Evolutionary conservation across 2,888 invertebrate species (phyloP), one percentile per base, ranked within the genome.

Genomic region (Phaonia tiefii): DNA sequence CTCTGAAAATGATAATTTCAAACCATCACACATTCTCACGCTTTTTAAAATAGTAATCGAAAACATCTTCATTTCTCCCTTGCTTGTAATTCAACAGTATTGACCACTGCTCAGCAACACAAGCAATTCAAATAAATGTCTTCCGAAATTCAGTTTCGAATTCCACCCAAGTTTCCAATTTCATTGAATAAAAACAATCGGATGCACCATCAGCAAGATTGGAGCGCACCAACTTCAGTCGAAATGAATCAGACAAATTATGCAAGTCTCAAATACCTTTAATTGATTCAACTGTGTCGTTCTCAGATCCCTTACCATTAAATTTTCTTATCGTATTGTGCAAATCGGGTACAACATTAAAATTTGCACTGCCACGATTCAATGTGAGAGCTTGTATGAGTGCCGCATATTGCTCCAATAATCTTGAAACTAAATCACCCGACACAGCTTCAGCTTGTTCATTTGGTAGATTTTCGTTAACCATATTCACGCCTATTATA

Each of bases 71-170:
- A 44, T 46, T 58, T 71, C 22, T 44, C 15, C 15, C 17, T 25
- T 72, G 72, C 13, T 37, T 58, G n/a, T 58, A 71, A 39, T 71
- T 71, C n/a, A 58, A 71, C 5, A 71, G 26, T 44, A 42, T 15
- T 11, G 46, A 71, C 56, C 58, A 71, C 37, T 54, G 20, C 26
- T 71, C 44, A n/a, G 26, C 44, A n/a, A 70, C 22, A 20, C 70
- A 42, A 15, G 7, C 56, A n/a, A 1, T 49, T 20, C 67, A 2
- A 67, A 39, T 54, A 69, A 69, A 39, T 11, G 20, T 49, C 15
- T 49, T 49, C 2, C n/a, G 10, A 20, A 67, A 67, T 20, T 67
- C 44, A 1, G 13, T 25, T 44, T 67, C 66, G 31, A 67, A 67
- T 10, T 67, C 66, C n/a, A 31, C 8, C 66, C 46, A 67, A 25